These are phyloP conservation scores for Pterocles orientalis DNA, from an alignment of 2,113 vertebrate genomes.

Conservation along the genomic window DNA sequence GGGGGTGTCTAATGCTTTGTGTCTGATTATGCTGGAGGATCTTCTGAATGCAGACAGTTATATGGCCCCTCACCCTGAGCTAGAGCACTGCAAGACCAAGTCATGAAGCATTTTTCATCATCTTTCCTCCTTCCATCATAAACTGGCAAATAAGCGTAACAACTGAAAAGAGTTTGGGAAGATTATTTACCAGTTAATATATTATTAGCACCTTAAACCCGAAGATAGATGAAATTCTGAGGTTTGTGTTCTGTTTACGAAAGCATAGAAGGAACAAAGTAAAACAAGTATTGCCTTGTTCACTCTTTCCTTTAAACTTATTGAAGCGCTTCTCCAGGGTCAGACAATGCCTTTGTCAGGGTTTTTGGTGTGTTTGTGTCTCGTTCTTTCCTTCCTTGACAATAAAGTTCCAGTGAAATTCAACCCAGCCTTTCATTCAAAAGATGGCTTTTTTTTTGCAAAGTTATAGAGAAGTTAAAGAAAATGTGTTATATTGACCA, in stretches of 20 bases:
- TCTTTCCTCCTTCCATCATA: not conserved
- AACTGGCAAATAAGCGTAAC: not conserved
- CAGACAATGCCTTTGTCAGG: not conserved
- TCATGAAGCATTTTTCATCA: not conserved
- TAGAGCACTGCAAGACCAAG: not conserved
- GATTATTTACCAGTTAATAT: not conserved
- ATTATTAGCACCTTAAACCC: not conserved
- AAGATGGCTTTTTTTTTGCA: not conserved
- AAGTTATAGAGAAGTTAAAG: not conserved
- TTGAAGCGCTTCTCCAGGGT: not conserved
- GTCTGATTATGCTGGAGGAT: not conserved
- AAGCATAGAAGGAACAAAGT: not conserved
- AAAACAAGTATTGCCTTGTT: not conserved
- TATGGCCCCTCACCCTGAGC: not conserved
- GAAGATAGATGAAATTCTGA: not conserved
- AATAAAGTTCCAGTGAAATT: not conserved
- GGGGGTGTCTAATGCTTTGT: not conserved
- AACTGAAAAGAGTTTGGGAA: not conserved
- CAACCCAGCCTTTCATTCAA: not conserved
- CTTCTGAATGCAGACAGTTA: not conserved
- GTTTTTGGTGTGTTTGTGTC: not conserved
- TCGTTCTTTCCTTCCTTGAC: not conserved
- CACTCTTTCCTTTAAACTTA: not conserved
- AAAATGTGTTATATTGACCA: not conserved
- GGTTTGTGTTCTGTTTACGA: not conserved